These are phyloP conservation scores for Anas flavirostris DNA, from an alignment of 2,797 vertebrate genomes.

Conservation along the genomic window DNA sequence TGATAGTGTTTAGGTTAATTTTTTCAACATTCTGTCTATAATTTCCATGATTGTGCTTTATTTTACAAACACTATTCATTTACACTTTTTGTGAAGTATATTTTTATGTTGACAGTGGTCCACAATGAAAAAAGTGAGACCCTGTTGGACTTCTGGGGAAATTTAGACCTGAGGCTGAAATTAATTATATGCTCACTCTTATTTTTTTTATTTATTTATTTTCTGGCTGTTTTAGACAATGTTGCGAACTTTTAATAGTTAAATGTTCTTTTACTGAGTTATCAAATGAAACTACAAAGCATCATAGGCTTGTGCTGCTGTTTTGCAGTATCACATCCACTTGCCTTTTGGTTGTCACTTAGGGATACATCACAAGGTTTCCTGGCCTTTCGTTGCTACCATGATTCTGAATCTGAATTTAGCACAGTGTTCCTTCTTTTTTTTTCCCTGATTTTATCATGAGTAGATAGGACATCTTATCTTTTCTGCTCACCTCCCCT, in stretches of 20 bases:
- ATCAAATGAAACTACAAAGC: not conserved
- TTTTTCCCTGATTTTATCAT: not conserved
- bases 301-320: not conserved
- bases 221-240: not conserved
- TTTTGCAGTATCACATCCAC: not conserved
- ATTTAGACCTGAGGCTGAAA: not conserved
- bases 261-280: not conserved
- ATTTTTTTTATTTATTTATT: not conserved
- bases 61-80: not conserved
- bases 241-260: not conserved
- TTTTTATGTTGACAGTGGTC: not conserved
- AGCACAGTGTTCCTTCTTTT: not conserved
- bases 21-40: not conserved
- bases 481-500: not conserved
- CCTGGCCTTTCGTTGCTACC: not conserved
- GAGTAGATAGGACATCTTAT: not conserved
- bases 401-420: not conserved
- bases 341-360: not conserved
- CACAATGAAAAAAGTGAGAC: not conserved
- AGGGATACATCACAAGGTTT: not conserved
- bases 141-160: not conserved
- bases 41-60: not conserved
- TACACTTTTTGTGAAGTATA: not conserved
- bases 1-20: not conserved
- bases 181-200: not conserved